phyloP scores from a whole-genome alignment of 2,888 invertebrate species.

The Ormia ochracea region DNA sequence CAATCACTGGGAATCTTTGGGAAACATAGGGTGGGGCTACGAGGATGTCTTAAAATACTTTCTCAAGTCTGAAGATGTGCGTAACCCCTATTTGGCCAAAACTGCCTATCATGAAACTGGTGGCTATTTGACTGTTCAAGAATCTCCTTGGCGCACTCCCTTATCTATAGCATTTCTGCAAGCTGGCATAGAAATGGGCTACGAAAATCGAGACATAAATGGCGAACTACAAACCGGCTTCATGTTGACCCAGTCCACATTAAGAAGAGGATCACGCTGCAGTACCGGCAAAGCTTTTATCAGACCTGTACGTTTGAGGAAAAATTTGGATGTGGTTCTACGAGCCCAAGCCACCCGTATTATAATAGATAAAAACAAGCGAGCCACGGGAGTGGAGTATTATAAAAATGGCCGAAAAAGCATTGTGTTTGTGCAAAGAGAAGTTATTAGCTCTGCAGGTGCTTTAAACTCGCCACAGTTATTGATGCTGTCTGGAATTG shows the following conservation, averaged over 20 bases:
- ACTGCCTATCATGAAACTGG: conserved; percentile 87
- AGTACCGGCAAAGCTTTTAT: conserved; percentile 93
- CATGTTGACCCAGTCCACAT: conserved; percentile 90
- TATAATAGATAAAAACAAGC: conserved; percentile 83
- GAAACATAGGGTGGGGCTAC: conserved; percentile 92
- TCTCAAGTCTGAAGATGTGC: conserved; percentile 90
- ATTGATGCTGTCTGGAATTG: conserved; percentile 93
- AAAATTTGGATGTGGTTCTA: conserved; percentile 88
- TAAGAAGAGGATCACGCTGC: conserved; percentile 89
- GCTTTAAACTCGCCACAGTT: conserved; percentile 92
- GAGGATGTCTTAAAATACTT: conserved; percentile 89
- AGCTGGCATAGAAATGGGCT: conserved; percentile 89
- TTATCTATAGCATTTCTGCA: conserved; percentile 88
- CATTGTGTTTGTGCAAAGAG: conserved; percentile 84
- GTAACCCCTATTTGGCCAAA: conserved; percentile 87
- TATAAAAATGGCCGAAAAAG: conserved; percentile 82
- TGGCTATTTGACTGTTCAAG: conserved; percentile 89
- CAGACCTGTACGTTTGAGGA: conserved; percentile 85
- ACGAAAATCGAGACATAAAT: conserved; percentile 87
- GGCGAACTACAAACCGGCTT: conserved; percentile 90
- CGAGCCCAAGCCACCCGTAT: conserved; percentile 85
- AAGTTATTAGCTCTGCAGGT: conserved; percentile 91
- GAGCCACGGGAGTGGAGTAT: conserved; percentile 87
- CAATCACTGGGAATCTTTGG: conserved; percentile 89
- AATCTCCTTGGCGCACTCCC: conserved; percentile 89